These are phyloP conservation scores for Mya arenaria DNA, from an alignment of 1,140 invertebrate species.

Conservation along the genomic window DNA sequence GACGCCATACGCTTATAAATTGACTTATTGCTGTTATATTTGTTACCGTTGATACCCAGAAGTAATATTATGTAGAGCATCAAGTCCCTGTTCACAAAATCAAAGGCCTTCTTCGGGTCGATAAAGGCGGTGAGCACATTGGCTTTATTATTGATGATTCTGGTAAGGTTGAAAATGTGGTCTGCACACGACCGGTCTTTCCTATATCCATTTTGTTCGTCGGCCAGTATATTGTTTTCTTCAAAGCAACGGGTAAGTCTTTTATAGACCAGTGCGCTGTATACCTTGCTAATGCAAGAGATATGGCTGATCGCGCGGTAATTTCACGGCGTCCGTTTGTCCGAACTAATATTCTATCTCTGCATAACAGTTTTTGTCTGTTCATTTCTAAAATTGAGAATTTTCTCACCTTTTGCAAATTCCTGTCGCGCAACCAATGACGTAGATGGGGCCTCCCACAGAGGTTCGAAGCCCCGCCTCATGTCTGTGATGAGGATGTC, in stretches of 20 bases:
- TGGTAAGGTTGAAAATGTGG: slow-evolving; percentile 20
- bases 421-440: neutral
- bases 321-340: slow-evolving; percentile 34
- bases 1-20: neutral
- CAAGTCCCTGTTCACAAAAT: slow-evolving; percentile 29
- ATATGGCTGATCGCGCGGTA: slow-evolving; percentile 35
- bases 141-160: slow-evolving; percentile 1
- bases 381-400: too few species aligned
- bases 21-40: slow-evolving; percentile 9
- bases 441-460: slow-evolving; percentile 24
- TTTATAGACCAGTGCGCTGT: slow-evolving; percentile 29
- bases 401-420: neutral
- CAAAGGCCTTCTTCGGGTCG: slow-evolving; percentile 24
- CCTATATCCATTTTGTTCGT: slow-evolving; percentile 47
- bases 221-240: slow-evolving; percentile 36
- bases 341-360: too few species aligned
- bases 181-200: slow-evolving; percentile 32
- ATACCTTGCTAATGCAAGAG: slow-evolving; percentile 26
- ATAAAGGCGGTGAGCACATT: neutral
- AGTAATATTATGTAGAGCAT: slow-evolving; percentile 20
- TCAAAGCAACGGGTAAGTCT: slow-evolving; percentile 14
- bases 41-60: slow-evolving; percentile 7
- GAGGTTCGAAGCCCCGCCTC: slow-evolving; percentile 25
- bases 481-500: neutral
- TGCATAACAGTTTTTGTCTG: too few species aligned